phyloP scores from a whole-genome alignment of 1,140 invertebrate genomes.

The Trichonephila clavipes region DNA sequence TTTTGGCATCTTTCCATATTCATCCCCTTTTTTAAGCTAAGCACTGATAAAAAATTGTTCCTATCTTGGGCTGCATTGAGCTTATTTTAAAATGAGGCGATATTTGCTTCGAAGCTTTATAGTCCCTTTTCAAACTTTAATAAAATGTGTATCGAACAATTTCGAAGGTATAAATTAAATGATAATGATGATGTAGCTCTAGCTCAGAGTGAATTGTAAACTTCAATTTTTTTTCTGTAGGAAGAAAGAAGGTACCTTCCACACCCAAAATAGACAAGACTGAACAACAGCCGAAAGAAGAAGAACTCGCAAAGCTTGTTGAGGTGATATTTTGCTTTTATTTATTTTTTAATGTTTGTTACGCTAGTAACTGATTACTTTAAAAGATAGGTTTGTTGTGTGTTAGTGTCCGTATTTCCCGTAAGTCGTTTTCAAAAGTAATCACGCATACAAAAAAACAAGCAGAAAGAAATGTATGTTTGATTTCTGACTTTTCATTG shows the following conservation, averaged over 20 bases:
- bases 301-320: not conserved
- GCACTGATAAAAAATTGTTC: not conserved
- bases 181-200: too few relatives aligned
- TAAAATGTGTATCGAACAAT: not conserved
- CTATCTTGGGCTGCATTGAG: not conserved
- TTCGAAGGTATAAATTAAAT: not conserved
- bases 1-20: not conserved
- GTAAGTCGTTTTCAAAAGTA: not conserved
- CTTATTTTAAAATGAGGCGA: not conserved
- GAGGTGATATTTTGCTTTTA: slow-evolving; percentile 23
- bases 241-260: slow-evolving; percentile 36
- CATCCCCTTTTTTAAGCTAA: not conserved
- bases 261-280: slow-evolving; percentile 50
- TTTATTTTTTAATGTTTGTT: not conserved
- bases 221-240: not conserved
- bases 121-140: not conserved
- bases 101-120: not conserved
- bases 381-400: not conserved
- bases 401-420: not conserved
- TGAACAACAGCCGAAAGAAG: slow-evolving; percentile 25
- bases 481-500: too few relatives aligned
- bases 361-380: not conserved
- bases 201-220: not conserved
- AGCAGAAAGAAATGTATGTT: too few relatives aligned
- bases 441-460: too few relatives aligned